These are phyloP conservation scores for Luffia ferchaultella DNA, from an alignment of 2,888 invertebrate genomes.

Conservation along the genomic window DNA sequence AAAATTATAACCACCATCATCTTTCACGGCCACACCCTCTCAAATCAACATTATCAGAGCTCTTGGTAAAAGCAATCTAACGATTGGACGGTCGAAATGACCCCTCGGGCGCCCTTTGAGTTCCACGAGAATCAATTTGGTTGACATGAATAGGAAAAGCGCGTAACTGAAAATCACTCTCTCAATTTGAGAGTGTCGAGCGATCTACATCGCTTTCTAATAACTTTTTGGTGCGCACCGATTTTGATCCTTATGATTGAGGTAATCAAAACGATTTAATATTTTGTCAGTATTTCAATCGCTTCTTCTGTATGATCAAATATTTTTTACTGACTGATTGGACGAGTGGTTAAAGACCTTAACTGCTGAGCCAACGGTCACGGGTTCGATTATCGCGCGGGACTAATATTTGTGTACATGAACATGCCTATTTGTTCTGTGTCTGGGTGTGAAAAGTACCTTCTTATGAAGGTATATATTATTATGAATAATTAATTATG, in stretches of 20 bases:
- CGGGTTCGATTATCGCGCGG: no score
- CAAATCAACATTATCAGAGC: background rate
- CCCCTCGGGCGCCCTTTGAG: background rate
- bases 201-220: background rate
- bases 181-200: background rate
- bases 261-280: background rate
- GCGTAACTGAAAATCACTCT: background rate
- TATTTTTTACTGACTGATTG: no score
- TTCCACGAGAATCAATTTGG: background rate
- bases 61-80: background rate
- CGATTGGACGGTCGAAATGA: background rate
- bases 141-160: background rate
- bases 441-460: no score
- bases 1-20: background rate
- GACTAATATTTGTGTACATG: no score
- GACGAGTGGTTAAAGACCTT: no score
- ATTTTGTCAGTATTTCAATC: background rate
- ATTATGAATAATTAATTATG: no score
- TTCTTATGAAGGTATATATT: no score
- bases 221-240: background rate
- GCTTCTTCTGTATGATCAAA: no score
- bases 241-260: background rate
- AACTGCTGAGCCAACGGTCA: no score
- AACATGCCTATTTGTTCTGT: no score
- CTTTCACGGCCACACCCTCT: background rate